phyloP scores from a whole-genome alignment of 2,113 vertebrate species.

The Bungarus multicinctus region DNA sequence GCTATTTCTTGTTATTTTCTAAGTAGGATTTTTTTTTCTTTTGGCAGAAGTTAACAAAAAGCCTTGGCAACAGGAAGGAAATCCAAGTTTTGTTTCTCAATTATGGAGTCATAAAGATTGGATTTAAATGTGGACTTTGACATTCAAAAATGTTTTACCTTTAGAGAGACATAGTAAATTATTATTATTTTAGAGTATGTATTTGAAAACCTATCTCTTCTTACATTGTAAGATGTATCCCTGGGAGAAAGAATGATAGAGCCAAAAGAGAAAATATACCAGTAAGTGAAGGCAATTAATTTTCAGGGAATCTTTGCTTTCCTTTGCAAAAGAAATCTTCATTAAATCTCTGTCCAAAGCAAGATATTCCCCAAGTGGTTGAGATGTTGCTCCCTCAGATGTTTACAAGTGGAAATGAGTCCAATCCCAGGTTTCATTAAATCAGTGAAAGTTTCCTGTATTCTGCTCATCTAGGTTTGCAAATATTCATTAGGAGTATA shows the following conservation, averaged over 20 bases:
- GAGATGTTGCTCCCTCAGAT: not conserved
- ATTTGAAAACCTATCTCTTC: not conserved
- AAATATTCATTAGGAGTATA: not conserved
- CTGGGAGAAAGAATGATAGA: not conserved
- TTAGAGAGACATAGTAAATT: not conserved
- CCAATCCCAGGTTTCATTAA: not conserved
- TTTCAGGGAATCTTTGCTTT: not conserved
- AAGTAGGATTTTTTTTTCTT: not conserved
- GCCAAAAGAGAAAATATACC: not conserved
- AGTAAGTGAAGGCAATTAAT: not conserved
- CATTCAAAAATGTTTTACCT: not conserved
- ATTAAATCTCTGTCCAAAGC: not conserved
- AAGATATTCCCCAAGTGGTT: not conserved
- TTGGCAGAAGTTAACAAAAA: not conserved
- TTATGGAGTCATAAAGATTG: not conserved
- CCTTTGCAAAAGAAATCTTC: not conserved
- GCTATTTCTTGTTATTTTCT: not conserved
- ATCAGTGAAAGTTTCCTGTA: not conserved
- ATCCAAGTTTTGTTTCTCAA: not conserved
- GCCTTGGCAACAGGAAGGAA: not conserved
- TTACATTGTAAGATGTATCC: not conserved
- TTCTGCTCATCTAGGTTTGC: not conserved
- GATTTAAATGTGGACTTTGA: not conserved
- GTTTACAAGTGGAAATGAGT: not conserved
- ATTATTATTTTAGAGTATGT: not conserved